Percentiles rank a stretch among this genome's conserved stretches.
These are phyloP conservation scores for Lophius americanus DNA, from an alignment of 2,797 vertebrate species.

Conservation along the genomic window DNA sequence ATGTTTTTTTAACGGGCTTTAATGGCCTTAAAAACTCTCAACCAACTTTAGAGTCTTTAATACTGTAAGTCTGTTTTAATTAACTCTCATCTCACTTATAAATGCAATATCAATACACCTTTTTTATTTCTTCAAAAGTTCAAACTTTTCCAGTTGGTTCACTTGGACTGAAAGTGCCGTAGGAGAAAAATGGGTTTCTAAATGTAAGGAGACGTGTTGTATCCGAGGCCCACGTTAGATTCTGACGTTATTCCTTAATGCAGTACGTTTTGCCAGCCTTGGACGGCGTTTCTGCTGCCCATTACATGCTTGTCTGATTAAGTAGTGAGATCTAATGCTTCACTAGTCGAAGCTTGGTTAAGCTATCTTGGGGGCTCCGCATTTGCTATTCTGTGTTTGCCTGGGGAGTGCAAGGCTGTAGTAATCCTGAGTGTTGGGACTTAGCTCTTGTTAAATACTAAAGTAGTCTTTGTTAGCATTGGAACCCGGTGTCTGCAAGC, in stretches of 20 bases:
- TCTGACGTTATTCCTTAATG: constrained; percentile 32
- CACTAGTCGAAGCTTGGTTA: constrained; percentile 31
- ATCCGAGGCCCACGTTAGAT: constrained; percentile 33
- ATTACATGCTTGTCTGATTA: constrained; percentile 64
- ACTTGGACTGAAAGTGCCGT: background rate
- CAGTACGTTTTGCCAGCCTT: constrained; percentile 26
- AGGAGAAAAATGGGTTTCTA: constrained; percentile 34
- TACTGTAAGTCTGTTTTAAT: background rate
- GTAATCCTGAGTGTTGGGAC: constrained; percentile 61
- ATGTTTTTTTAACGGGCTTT: background rate
- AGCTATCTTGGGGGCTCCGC: constrained; percentile 44
- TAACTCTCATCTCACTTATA: background rate
- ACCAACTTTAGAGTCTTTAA: background rate
- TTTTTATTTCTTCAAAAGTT: background rate
- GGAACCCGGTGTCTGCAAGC: constrained; percentile 44
- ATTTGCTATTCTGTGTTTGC: constrained; percentile 68
- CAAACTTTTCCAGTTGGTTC: background rate
- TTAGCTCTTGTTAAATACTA: constrained; percentile 62
- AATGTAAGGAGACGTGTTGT: constrained; percentile 41
- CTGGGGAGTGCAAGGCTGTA: constrained; percentile 60
- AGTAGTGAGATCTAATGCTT: constrained; percentile 49
- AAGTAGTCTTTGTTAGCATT: constrained; percentile 68
- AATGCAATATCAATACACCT: background rate
- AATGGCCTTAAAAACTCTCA: constrained; percentile 1
- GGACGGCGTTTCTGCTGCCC: constrained; percentile 40